Evolutionary conservation across 2,888 invertebrate species (phyloP).

Genomic region (Kuschelorhynchus macadamiae): DNA sequence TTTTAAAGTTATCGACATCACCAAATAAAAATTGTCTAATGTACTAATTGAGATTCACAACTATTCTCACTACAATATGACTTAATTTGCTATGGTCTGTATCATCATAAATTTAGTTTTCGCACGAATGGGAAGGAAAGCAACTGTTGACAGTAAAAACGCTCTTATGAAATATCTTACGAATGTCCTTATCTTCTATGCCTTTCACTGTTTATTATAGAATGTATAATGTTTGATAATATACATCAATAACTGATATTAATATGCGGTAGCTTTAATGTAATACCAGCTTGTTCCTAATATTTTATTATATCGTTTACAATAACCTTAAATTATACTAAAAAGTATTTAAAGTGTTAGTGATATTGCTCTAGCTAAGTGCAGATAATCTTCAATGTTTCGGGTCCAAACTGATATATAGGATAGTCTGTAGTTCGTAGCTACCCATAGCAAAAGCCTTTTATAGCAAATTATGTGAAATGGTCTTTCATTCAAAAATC

Average conservation of each 20-base stretch:
- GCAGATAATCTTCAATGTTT: slow-evolving; percentile 39
- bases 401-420: slow-evolving; percentile 44
- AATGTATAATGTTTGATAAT: slow-evolving; percentile 6
- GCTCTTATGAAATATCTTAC: neutral
- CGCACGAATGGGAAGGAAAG: too few relatives aligned
- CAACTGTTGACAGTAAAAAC: neutral
- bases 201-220: neutral
- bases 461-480: slow-evolving; percentile 20
- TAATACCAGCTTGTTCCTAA: slow-evolving; percentile 50
- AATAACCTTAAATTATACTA: slow-evolving; percentile 23
- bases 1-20: too few relatives aligned
- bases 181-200: neutral
- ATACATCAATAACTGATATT: slow-evolving; percentile 34
- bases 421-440: slow-evolving; percentile 24
- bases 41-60: too few relatives aligned
- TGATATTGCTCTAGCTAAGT: slow-evolving; percentile 36
- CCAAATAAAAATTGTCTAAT: too few relatives aligned
- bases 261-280: slow-evolving; percentile 47
- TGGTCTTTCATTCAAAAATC: neutral
- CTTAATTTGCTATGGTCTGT: too few relatives aligned
- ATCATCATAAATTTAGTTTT: too few relatives aligned
- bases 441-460: slow-evolving; percentile 14
- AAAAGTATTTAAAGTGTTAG: slow-evolving; percentile 34
- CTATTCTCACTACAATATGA: too few relatives aligned
- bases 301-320: slow-evolving; percentile 45